Evolutionary conservation across 2,888 invertebrate genomes (phyloP).

Genomic region (Taphrorychus bicolor): DNA sequence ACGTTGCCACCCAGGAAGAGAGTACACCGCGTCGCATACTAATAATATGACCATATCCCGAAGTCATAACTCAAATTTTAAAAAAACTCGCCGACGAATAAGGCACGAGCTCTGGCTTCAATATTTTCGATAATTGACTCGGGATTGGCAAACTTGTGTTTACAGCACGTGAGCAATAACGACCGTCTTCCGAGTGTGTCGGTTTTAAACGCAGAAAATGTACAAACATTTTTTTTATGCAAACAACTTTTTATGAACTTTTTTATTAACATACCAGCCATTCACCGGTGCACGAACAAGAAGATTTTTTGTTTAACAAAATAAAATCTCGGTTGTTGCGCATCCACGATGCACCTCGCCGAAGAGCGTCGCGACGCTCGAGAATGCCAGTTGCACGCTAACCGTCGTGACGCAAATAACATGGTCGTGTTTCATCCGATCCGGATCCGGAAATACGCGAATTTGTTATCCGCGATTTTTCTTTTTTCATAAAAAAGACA

Average conservation of each 20-base stretch:
- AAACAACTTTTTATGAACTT: no score
- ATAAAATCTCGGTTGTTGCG: conserved; percentile 18
- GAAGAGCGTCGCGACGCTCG: conserved; percentile 34
- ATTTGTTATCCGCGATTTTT: background rate
- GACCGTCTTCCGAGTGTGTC: no score
- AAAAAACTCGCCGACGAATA: background rate
- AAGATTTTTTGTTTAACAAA: background rate
- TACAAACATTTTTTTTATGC: no score
- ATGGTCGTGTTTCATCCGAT: conserved; percentile 2
- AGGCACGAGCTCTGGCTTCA: no score
- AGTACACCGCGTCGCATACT: conserved; percentile 23
- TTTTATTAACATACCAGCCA: no score
- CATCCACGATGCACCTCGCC: conserved; percentile 24
- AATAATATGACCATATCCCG: conserved; percentile 21
- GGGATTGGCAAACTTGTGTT: background rate
- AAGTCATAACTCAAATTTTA: conserved; percentile 13
- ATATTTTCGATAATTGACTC: background rate
- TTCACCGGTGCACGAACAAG: no score
- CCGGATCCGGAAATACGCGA: conserved; percentile 7
- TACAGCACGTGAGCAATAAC: background rate
- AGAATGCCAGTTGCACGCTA: conserved; percentile 51
- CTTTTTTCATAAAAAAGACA: no score
- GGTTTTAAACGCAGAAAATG: no score
- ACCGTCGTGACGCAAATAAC: conserved; percentile 42
- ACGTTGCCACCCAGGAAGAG: conserved; percentile 36